Base-by-base conservation (phyloP, 1,140 invertebrate genomes). In the Phthorimaea operculella region DNA sequence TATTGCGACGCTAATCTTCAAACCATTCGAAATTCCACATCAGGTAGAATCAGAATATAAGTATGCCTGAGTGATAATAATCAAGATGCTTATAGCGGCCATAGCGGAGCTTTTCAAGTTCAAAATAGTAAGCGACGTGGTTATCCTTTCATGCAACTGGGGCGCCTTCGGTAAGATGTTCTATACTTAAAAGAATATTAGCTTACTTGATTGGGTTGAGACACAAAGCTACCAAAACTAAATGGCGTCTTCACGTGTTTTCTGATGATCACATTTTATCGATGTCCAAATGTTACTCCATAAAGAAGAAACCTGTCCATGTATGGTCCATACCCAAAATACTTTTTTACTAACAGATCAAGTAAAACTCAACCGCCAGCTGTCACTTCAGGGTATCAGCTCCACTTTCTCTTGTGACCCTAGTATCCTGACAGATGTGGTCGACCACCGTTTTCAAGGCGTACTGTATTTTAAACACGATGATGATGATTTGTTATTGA, bases 61-160 rank as follows among this genome's bases (percentile, higher is more conserved):
- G 21, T 28, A 28, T 28, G 6, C 21, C 6, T 28, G 21, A 28
- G 6, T 28, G 21, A 28, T 28, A 28, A 28, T 28, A 28, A 28
- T 4, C 21, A 39, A 39, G 8, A 39, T 39, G 36, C 36, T 39
- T 39, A n/a, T 16, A 16, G 3, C 45, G 36, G 70, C 62, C 1
- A 54, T 77, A 10, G 64, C 62, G 1, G 68, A 63, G n/a, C 64
- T 74, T 33, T 79, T 79, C 53, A 75, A 66, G 53, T 70, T 68
- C 15, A 78, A 79, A 66, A 16, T 66, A 12, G 66, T 74, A 5
- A 51, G 62, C 12, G 73, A 65, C 45, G 59, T 82, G 14, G 66
- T 77, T 28, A 55, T 79, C 16, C 56, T 82, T 44, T 55, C 74
- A 57, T 79, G 79, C 54, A 74, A 65, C 59, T 51, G 70, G 5